Evolutionary conservation across 2,113 vertebrate genomes (phyloP).

Genomic region (Corythoichthys haematopterus): DNA sequence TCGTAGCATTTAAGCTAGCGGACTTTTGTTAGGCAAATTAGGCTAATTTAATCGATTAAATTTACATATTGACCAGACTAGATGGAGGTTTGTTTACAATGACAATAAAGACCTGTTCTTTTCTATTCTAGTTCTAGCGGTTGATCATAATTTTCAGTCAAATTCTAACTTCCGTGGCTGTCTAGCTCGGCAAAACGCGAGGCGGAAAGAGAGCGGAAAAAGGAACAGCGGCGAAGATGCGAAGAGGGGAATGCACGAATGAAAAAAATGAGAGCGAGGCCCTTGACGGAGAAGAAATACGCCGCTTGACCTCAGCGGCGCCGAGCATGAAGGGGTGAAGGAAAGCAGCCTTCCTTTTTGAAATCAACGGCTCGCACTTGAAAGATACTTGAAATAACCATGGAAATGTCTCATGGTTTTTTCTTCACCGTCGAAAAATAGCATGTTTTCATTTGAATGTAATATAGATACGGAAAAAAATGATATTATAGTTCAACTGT

Average conservation of each 20-base stretch:
- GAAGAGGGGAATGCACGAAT: neutral
- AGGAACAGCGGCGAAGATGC: slow-evolving; percentile 5
- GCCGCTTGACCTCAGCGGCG: slow-evolving; percentile 60
- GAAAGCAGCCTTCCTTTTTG: slow-evolving; percentile 22
- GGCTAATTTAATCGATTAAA: no score
- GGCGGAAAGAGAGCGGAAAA: slow-evolving; percentile 8
- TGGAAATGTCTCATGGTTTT: neutral
- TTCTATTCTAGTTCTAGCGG: no score
- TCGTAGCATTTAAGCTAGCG: no score
- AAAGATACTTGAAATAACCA: slow-evolving; percentile 3
- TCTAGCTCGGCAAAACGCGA: neutral
- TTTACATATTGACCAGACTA: no score
- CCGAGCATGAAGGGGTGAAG: slow-evolving; percentile 37
- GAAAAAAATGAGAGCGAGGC: slow-evolving; percentile 19
- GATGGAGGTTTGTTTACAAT: no score
- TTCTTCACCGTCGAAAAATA: neutral
- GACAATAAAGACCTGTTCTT: no score
- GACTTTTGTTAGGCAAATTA: no score
- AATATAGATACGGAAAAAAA: neutral
- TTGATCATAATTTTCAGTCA: no score
- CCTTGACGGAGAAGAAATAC: slow-evolving; percentile 44
- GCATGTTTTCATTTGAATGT: neutral
- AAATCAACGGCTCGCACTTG: slow-evolving; percentile 1
- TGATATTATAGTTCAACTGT: neutral
- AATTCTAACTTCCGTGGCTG: no score